Evolutionary conservation across 2,113 vertebrate species (phyloP).

Genomic region (Andinoacara biseriatus): DNA sequence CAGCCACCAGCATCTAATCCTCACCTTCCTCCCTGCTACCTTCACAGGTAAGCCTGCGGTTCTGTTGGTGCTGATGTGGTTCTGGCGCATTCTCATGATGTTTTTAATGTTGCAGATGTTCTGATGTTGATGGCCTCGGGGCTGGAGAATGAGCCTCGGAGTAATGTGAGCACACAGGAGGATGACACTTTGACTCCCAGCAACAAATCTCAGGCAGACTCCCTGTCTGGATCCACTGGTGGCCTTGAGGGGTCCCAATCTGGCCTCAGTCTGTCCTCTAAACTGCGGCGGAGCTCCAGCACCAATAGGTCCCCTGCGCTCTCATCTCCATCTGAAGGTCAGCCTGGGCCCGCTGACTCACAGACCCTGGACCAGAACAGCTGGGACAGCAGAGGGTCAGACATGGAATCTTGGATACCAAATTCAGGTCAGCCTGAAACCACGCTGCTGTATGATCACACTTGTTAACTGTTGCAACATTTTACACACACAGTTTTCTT

Average conservation of each 20-base stretch:
- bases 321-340: slow-evolving; percentile 37
- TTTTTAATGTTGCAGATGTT: slow-evolving; percentile 80
- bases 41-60: slow-evolving; percentile 82
- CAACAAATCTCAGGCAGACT: slow-evolving; percentile 67
- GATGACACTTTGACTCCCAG: slow-evolving; percentile 70
- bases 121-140: slow-evolving; percentile 83
- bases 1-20: slow-evolving; percentile 89
- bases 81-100: not conserved
- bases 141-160: slow-evolving; percentile 76
- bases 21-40: slow-evolving; percentile 91
- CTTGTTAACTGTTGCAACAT: not conserved
- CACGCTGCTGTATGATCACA: not conserved
- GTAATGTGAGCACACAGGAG: slow-evolving; percentile 70
- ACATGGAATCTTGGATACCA: slow-evolving; percentile 17
- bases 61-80: not conserved
- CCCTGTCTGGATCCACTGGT: slow-evolving; percentile 61
- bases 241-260: slow-evolving; percentile 59
- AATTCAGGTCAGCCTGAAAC: slow-evolving; percentile 46
- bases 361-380: slow-evolving; percentile 36
- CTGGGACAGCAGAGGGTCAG: slow-evolving; percentile 33
- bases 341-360: not conserved
- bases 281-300: slow-evolving; percentile 37
- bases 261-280: slow-evolving; percentile 21
- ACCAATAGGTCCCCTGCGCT: slow-evolving; percentile 58
- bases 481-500: not conserved